Evolutionary conservation across 2,888 invertebrate species (phyloP).

Genomic region (Deilephila elpenor): DNA sequence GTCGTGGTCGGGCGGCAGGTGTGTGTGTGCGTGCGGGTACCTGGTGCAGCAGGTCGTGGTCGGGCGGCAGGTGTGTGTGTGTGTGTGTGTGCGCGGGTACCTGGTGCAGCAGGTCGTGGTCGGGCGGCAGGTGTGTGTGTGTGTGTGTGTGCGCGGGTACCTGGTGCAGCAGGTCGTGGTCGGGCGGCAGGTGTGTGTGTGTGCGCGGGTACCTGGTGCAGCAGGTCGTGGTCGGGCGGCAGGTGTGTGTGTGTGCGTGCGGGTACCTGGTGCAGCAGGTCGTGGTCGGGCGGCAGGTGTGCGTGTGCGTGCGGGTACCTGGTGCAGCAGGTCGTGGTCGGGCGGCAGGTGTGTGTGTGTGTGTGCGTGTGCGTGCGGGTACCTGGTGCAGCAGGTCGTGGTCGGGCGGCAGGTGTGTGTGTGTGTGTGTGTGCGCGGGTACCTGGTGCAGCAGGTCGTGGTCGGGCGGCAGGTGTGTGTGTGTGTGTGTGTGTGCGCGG

Average conservation of each 20-base stretch:
- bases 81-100: slow-evolving; percentile 59
- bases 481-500: slow-evolving; percentile 68
- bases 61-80: not conserved
- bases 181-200: slow-evolving; percentile 86
- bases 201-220: not conserved
- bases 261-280: not conserved
- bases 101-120: slow-evolving; percentile 48
- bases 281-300: not conserved
- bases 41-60: too few relatives aligned
- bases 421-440: slow-evolving; percentile 60
- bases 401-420: slow-evolving; percentile 81
- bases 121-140: slow-evolving; percentile 84
- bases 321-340: not conserved
- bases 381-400: slow-evolving; percentile 83
- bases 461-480: slow-evolving; percentile 45
- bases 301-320: too few relatives aligned
- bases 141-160: not conserved
- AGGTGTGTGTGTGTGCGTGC: slow-evolving; percentile 76
- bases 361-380: not conserved
- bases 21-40: too few relatives aligned
- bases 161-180: not conserved
- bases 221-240: slow-evolving; percentile 46
- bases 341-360: slow-evolving; percentile 63
- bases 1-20: slow-evolving; percentile 72
- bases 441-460: slow-evolving; percentile 65